phyloP scores from a whole-genome alignment of 2,888 invertebrate genomes.

The Odontomyia ornata region DNA sequence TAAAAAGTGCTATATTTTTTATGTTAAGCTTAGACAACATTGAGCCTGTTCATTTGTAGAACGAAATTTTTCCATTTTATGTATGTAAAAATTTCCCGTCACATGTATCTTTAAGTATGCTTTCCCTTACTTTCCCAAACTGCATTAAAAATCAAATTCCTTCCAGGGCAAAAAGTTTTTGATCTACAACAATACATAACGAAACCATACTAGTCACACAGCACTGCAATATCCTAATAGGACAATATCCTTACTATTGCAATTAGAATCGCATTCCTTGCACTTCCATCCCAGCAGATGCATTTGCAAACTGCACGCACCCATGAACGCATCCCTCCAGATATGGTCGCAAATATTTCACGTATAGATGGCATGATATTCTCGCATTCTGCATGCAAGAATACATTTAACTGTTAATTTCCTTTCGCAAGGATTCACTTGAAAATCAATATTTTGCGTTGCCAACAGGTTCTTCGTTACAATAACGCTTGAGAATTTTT shows the following conservation, averaged over 20 bases:
- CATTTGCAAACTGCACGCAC: constrained; percentile 14
- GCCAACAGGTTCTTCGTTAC: constrained; percentile 26
- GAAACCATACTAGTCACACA: background rate
- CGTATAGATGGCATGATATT: constrained; percentile 33
- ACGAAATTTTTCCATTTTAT: too few relatives aligned
- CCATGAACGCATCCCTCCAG: background rate
- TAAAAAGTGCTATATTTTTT: too few relatives aligned
- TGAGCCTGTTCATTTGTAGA: too few relatives aligned
- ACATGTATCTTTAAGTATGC: too few relatives aligned
- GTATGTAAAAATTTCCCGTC: too few relatives aligned
- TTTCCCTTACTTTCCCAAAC: too few relatives aligned
- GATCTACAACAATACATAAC: constrained; percentile 16
- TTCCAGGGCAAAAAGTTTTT: too few relatives aligned
- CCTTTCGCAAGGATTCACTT: background rate
- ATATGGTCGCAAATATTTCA: constrained; percentile 6
- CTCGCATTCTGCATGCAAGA: background rate
- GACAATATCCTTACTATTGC: background rate
- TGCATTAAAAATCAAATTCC: too few relatives aligned
- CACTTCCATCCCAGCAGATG: constrained; percentile 3
- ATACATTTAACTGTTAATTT: background rate
- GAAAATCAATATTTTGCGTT: constrained; percentile 29
- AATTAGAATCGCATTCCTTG: background rate
- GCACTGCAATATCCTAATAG: constrained; percentile 27
- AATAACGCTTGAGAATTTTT: constrained; percentile 59
- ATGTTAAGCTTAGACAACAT: too few relatives aligned